These are phyloP conservation scores for Plusia festucae DNA, from an alignment of 2,888 invertebrate species.

Conservation along the genomic window DNA sequence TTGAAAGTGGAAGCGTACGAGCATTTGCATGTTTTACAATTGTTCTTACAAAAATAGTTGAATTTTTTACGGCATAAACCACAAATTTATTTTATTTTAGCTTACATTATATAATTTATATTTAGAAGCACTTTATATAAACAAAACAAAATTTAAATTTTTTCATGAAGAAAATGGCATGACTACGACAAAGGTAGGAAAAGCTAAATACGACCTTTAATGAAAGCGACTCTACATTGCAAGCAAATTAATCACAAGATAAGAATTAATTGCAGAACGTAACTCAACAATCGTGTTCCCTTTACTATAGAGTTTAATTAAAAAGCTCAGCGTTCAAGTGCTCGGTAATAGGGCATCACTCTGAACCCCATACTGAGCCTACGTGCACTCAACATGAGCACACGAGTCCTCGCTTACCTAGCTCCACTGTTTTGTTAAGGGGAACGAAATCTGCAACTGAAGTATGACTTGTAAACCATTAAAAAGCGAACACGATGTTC, in stretches of 20 bases:
- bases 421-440: slow-evolving; percentile 62
- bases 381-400: slow-evolving; percentile 67
- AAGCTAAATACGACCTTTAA: background rate
- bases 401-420: slow-evolving; percentile 61
- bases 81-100: too few relatives aligned
- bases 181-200: background rate
- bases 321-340: slow-evolving; percentile 80
- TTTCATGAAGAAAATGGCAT: too few relatives aligned
- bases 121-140: too few relatives aligned
- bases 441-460: slow-evolving; percentile 59
- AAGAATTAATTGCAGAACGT: slow-evolving; percentile 43
- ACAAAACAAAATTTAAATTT: too few relatives aligned
- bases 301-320: slow-evolving; percentile 78
- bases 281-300: slow-evolving; percentile 61
- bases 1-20: background rate
- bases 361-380: slow-evolving; percentile 61
- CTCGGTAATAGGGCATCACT: slow-evolving; percentile 80
- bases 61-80: too few relatives aligned
- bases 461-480: slow-evolving; percentile 33
- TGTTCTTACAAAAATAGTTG: too few relatives aligned
- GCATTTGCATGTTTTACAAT: too few relatives aligned
- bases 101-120: too few relatives aligned
- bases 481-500: slow-evolving; percentile 21
- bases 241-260: slow-evolving; percentile 21
- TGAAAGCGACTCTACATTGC: background rate